phyloP scores from a whole-genome alignment of 92 coral and sea anemone genomes.

The Heliopora coerulea region DNA sequence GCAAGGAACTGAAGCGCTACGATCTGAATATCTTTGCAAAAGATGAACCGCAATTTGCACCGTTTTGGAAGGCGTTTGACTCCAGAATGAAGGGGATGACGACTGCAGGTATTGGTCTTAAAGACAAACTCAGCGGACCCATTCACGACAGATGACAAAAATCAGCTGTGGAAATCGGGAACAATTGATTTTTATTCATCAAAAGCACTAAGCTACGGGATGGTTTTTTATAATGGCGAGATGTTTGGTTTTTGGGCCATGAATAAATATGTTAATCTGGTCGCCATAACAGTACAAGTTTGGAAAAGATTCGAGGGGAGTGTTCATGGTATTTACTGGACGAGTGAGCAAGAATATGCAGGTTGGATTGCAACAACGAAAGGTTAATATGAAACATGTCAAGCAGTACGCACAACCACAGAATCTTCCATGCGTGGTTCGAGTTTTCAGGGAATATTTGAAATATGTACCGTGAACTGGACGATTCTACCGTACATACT shows the following conservation, averaged over 20 bases:
- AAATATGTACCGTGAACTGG: conserved; percentile 1
- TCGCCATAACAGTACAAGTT: too few relatives aligned
- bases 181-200: conserved; percentile 35
- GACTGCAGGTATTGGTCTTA: conserved; percentile 27
- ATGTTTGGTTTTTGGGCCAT: too few relatives aligned
- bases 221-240: conserved; percentile 43
- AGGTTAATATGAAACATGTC: neutral
- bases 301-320: neutral
- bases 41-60: conserved; percentile 17
- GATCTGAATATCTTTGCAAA: conserved; percentile 10
- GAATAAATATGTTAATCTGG: too few relatives aligned
- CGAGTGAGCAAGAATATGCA: conserved; percentile 16
- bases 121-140: conserved; percentile 41
- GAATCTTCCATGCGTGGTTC: conserved; percentile 10
- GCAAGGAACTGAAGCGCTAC: conserved; percentile 11
- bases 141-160: conserved; percentile 31
- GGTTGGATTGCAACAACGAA: conserved; percentile 33
- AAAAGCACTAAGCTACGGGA: conserved; percentile 29
- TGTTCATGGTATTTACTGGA: neutral
- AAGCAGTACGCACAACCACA: conserved; percentile 25
- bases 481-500: conserved; percentile 7
- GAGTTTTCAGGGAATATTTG: conserved; percentile 1
- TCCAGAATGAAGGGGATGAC: conserved; percentile 47
- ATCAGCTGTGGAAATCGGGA: conserved; percentile 35
- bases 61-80: conserved; percentile 39